Evolutionary conservation across 2,113 vertebrate species (phyloP).

Genomic region (Perca schrenkii): DNA sequence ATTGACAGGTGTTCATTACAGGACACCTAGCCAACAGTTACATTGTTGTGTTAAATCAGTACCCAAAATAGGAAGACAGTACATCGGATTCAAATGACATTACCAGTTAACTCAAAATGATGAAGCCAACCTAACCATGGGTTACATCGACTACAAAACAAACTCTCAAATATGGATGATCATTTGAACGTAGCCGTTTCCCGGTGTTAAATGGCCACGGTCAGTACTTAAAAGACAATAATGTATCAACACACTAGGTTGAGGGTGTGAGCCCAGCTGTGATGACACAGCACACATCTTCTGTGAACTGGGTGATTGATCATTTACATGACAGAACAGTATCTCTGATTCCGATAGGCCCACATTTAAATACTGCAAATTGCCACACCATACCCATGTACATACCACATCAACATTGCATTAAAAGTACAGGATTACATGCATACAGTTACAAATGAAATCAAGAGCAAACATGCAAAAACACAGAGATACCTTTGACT

Average conservation of each 20-base stretch:
- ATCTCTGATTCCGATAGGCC: too few relatives aligned
- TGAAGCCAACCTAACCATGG: not conserved
- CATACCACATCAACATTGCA: not conserved
- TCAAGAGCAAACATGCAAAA: not conserved
- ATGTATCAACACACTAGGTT: not conserved
- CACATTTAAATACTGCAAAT: too few relatives aligned
- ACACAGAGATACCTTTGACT: not conserved
- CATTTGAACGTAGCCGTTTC: too few relatives aligned
- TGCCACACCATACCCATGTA: not conserved
- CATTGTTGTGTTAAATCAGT: not conserved
- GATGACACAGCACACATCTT: not conserved
- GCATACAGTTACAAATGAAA: not conserved
- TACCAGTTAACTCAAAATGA: not conserved
- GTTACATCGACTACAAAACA: too few relatives aligned
- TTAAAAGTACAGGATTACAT: not conserved
- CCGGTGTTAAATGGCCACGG: not conserved
- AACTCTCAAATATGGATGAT: not conserved
- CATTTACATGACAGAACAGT: not conserved
- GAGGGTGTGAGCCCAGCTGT: not conserved
- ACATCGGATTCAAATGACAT: not conserved
- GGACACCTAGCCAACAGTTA: not conserved
- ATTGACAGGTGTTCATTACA: not conserved
- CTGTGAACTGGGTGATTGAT: not conserved
- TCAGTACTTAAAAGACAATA: not conserved
- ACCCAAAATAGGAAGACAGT: not conserved